Evolutionary conservation across 1,140 invertebrate genomes (phyloP).

Genomic region (Drosophila bifasciata): DNA sequence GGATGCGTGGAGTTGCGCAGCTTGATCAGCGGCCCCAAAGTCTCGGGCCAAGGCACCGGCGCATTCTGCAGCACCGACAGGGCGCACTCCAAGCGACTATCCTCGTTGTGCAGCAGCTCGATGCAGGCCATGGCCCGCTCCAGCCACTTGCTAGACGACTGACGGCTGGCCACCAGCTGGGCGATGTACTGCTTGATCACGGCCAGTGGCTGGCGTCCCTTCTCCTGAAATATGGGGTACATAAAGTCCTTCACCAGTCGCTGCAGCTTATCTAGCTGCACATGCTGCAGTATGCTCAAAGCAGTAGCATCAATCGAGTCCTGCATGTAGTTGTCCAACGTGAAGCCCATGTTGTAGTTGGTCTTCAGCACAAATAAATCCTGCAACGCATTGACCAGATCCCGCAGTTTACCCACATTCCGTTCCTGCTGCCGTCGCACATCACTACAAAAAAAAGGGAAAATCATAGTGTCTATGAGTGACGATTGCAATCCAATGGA

Average conservation of each 20-base stretch:
- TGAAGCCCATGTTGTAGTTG: slow-evolving; percentile 72
- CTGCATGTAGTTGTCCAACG: slow-evolving; percentile 78
- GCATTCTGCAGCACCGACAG: slow-evolving; percentile 71
- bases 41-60: slow-evolving; percentile 76
- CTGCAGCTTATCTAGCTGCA: slow-evolving; percentile 74
- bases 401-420: slow-evolving; percentile 69
- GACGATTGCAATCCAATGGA: slow-evolving; percentile 1
- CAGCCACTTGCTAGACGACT: slow-evolving; percentile 70
- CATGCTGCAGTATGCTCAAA: slow-evolving; percentile 72
- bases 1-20: slow-evolving; percentile 77
- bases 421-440: slow-evolving; percentile 72
- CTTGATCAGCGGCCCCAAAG: slow-evolving; percentile 61
- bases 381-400: slow-evolving; percentile 71
- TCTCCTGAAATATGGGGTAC: slow-evolving; percentile 80
- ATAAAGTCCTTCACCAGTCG: slow-evolving; percentile 73
- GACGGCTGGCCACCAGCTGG: slow-evolving; percentile 66
- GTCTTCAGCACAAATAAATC: slow-evolving; percentile 77
- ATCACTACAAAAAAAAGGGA: slow-evolving; percentile 47
- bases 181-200: slow-evolving; percentile 74
- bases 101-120: slow-evolving; percentile 76
- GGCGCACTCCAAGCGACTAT: slow-evolving; percentile 74
- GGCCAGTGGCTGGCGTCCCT: slow-evolving; percentile 63
- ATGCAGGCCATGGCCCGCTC: slow-evolving; percentile 74
- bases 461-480: neutral
- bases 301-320: slow-evolving; percentile 79